Percentiles rank a stretch among this genome's conserved stretches.
phyloP scores from a whole-genome alignment of 2,888 invertebrate genomes.

The Cremastobaeus sp. region DNA sequence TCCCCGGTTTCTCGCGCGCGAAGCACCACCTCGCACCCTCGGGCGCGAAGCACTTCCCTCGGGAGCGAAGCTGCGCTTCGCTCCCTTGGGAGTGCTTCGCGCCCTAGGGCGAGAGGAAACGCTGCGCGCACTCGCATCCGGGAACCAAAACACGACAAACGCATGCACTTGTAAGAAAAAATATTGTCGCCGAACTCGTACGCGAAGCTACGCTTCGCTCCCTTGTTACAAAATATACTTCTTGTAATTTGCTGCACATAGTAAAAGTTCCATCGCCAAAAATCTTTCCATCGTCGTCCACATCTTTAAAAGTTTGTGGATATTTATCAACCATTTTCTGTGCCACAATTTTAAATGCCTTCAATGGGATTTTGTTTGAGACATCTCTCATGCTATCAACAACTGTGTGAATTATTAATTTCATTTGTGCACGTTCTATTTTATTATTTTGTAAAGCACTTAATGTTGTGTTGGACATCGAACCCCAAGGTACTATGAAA shows the following conservation, averaged over 20 bases:
- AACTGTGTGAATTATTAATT: slow-evolving; percentile 5
- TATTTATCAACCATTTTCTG: slow-evolving; percentile 62
- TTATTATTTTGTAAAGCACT: background rate
- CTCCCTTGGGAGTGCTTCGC: no score
- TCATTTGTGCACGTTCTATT: background rate
- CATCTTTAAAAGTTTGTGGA: slow-evolving; percentile 62
- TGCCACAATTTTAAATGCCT: slow-evolving; percentile 60
- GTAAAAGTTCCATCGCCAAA: slow-evolving; percentile 62
- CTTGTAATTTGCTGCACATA: slow-evolving; percentile 53
- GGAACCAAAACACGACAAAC: no score
- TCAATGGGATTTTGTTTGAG: slow-evolving; percentile 53
- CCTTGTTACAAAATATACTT: no score
- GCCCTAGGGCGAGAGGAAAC: no score
- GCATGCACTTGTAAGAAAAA: no score
- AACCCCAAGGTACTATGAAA: slow-evolving; percentile 8
- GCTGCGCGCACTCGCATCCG: no score
- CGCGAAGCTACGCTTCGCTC: no score
- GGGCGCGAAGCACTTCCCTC: no score
- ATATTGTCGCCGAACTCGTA: no score
- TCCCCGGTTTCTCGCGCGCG: no score
- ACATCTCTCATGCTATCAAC: slow-evolving; percentile 59
- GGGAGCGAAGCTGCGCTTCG: no score
- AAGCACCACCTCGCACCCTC: no score
- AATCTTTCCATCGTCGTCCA: slow-evolving; percentile 62
- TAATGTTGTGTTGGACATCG: background rate